Conservation (phyloP, 1,140 invertebrate species). For the Anthonomus grandis region DNA sequence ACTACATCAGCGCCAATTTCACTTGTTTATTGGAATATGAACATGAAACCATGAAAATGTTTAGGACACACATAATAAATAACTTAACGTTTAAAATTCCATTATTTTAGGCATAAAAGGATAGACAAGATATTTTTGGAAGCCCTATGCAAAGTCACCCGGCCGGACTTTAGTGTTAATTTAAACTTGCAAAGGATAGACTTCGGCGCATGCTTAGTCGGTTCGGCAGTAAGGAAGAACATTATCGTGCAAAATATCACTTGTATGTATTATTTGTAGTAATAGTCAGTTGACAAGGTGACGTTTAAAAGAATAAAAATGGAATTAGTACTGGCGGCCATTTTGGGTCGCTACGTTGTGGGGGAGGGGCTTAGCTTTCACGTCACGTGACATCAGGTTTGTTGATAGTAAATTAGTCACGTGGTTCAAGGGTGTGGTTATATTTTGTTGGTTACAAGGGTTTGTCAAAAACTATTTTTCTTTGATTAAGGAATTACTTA, state of each 20-base stretch:
- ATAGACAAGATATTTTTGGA: conserved; percentile 31
- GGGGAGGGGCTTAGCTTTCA: too few species aligned
- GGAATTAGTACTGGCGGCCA: too few species aligned
- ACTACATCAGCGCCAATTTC: conserved; percentile 30
- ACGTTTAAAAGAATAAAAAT: too few species aligned
- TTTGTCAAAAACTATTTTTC: too few species aligned
- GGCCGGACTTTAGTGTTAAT: conserved; percentile 37
- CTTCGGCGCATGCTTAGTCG: conserved; percentile 33
- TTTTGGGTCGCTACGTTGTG: too few species aligned
- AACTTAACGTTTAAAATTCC: not conserved
- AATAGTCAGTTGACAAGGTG: not conserved
- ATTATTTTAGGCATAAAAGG: conserved; percentile 2
- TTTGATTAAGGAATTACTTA: too few species aligned
- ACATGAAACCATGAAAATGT: conserved; percentile 4
- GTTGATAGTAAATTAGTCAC: too few species aligned
- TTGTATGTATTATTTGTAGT: conserved; percentile 17
- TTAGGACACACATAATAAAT: not conserved
- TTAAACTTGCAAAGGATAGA: conserved; percentile 35
- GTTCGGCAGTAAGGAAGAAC: conserved; percentile 12
- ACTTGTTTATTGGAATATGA: conserved; percentile 28
- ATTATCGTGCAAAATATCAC: conserved; percentile 36
- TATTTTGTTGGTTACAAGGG: too few species aligned
- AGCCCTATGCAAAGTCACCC: conserved; percentile 31
- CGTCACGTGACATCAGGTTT: too few species aligned
- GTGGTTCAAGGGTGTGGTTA: too few species aligned